phyloP scores from a whole-genome alignment of 2,888 invertebrate genomes.

The Pterostichus madidus region DNA sequence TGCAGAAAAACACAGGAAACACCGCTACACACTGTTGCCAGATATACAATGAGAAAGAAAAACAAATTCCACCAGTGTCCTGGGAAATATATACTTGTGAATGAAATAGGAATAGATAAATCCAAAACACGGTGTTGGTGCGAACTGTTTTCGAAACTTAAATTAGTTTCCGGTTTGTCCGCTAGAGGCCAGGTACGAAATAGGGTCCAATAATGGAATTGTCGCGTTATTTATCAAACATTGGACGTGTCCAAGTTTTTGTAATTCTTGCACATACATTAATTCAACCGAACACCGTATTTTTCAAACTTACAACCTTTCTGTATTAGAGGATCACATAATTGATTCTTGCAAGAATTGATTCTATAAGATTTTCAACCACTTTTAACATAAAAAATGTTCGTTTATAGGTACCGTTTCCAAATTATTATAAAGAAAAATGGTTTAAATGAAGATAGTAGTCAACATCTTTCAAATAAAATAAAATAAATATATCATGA shows the following conservation, averaged over 20 bases:
- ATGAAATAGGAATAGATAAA: conserved; percentile 67
- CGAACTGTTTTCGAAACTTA: conserved; percentile 66
- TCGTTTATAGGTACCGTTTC: no score
- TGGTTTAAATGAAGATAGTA: no score
- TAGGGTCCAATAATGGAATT: conserved; percentile 64
- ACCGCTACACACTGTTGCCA: conserved; percentile 30
- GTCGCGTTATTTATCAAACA: conserved; percentile 65
- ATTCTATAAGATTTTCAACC: no score
- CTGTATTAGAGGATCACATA: no score
- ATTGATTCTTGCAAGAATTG: no score
- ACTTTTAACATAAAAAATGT: no score
- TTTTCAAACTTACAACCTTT: conserved; percentile 21
- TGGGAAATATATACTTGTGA: conserved; percentile 67
- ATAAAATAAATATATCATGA: no score
- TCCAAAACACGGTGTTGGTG: conserved; percentile 61
- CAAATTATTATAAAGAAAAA: no score
- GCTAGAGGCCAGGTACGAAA: conserved; percentile 65
- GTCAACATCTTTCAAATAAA: no score
- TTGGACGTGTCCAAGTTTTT: conserved; percentile 52
- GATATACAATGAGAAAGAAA: conserved; percentile 46
- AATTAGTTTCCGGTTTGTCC: conserved; percentile 65
- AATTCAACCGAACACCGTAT: background rate
- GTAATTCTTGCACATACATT: conserved; percentile 64
- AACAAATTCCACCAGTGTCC: conserved; percentile 62
- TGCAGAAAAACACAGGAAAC: conserved; percentile 47